phyloP scores from a whole-genome alignment of 2,888 invertebrate genomes.

The Amiota communis region DNA sequence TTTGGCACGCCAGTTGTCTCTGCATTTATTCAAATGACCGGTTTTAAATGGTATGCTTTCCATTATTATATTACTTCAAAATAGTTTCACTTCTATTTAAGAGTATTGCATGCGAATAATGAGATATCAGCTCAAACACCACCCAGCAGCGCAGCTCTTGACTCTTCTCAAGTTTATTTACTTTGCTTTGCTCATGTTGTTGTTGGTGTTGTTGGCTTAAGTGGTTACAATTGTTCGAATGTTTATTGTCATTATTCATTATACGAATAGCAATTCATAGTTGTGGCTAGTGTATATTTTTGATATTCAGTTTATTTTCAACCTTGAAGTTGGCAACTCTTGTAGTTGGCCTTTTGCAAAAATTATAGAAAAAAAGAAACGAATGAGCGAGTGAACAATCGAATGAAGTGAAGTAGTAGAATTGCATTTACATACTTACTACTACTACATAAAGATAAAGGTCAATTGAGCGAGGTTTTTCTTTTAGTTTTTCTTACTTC shows the following conservation, averaged over 20 bases:
- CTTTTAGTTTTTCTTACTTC: background rate
- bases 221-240: background rate
- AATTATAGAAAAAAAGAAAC: background rate
- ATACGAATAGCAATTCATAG: constrained; percentile 18
- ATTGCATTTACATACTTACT: background rate
- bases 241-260: constrained; percentile 22
- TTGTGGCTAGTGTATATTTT: background rate
- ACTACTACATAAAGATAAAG: background rate
- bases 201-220: background rate
- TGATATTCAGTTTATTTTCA: background rate
- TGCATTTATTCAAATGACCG: too few relatives aligned
- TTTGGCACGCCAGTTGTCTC: too few relatives aligned
- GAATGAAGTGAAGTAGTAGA: background rate
- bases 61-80: too few relatives aligned
- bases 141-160: background rate
- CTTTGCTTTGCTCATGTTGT: constrained; percentile 48
- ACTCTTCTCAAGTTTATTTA: constrained; percentile 51
- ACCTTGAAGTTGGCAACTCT: constrained; percentile 14
- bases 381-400: background rate
- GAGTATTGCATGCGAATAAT: constrained; percentile 39
- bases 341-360: constrained; percentile 13
- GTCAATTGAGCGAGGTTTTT: background rate
- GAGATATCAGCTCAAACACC: constrained; percentile 31
- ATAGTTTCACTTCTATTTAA: background rate
- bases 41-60: too few relatives aligned